Conservation (phyloP, 2,888 invertebrate genomes). For the Torymus tubicola region DNA sequence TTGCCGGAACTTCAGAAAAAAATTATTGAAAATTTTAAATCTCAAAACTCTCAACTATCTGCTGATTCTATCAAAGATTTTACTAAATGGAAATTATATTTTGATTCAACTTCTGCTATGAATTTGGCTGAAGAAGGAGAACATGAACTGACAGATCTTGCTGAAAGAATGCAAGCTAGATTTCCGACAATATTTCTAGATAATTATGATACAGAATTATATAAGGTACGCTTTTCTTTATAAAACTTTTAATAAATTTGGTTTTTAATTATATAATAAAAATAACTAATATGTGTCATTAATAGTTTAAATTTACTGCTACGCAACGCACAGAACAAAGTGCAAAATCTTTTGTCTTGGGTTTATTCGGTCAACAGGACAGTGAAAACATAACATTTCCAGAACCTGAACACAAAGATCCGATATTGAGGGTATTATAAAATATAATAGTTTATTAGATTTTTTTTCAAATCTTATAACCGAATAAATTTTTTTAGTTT, state of each 20-base stretch:
- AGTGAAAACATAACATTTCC: slow-evolving; percentile 82
- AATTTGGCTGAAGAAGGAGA: slow-evolving; percentile 85
- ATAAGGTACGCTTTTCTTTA: slow-evolving; percentile 75
- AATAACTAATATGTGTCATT: slow-evolving; percentile 67
- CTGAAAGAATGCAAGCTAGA: slow-evolving; percentile 84
- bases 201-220: slow-evolving; percentile 80
- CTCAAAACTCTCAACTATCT: slow-evolving; percentile 76
- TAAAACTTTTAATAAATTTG: neutral
- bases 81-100: slow-evolving; percentile 80
- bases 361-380: slow-evolving; percentile 84
- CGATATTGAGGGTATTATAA: slow-evolving; percentile 81
- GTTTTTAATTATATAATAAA: slow-evolving; percentile 1
- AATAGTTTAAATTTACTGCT: slow-evolving; percentile 86
- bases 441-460: slow-evolving; percentile 5
- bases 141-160: slow-evolving; percentile 85
- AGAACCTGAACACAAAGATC: slow-evolving; percentile 81
- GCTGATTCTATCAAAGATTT: slow-evolving; percentile 77
- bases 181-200: slow-evolving; percentile 82
- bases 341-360: slow-evolving; percentile 85
- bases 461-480: slow-evolving; percentile 7
- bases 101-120: slow-evolving; percentile 79
- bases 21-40: slow-evolving; percentile 78
- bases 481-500: slow-evolving; percentile 78
- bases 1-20: slow-evolving; percentile 79
- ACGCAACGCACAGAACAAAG: slow-evolving; percentile 87